Percentiles rank a stretch among this genome's conserved stretches.
Conservation (phyloP, 1,140 invertebrate species). For the Drosophila oshimai region DNA sequence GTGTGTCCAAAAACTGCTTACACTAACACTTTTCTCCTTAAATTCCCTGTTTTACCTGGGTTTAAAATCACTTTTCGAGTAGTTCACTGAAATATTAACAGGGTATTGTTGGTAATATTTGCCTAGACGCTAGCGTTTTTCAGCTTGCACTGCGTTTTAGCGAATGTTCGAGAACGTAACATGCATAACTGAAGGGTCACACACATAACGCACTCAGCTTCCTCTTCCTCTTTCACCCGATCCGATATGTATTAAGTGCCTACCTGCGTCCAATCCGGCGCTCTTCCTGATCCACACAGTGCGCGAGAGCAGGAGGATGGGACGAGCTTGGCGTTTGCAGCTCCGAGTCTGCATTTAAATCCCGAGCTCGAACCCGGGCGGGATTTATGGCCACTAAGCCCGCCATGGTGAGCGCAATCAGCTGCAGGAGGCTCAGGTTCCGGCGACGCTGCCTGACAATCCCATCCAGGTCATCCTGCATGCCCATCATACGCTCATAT, state of each 20-base stretch:
- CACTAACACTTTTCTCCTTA: background rate
- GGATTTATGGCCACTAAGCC: slow-evolving; percentile 35
- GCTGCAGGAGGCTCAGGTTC: slow-evolving; percentile 51
- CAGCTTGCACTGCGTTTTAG: slow-evolving; percentile 14
- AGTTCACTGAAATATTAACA: slow-evolving; percentile 15
- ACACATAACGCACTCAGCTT: slow-evolving; percentile 18
- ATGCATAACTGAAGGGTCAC: slow-evolving; percentile 15
- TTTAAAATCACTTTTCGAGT: background rate
- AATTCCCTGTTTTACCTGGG: background rate
- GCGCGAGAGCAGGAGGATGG: slow-evolving; percentile 46
- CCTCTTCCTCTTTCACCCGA: slow-evolving; percentile 10
- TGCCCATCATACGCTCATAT: slow-evolving; percentile 66
- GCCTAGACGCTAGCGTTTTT: slow-evolving; percentile 2
- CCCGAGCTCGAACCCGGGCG: slow-evolving; percentile 1
- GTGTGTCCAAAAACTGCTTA: no score
- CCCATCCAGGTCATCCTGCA: slow-evolving; percentile 61
- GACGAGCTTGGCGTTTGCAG: slow-evolving; percentile 9
- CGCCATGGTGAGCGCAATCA: slow-evolving; percentile 65
- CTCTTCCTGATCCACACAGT: slow-evolving; percentile 65
- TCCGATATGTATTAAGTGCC: background rate
- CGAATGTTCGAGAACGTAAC: slow-evolving; percentile 52
- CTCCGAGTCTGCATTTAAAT: slow-evolving; percentile 11
- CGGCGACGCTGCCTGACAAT: slow-evolving; percentile 42
- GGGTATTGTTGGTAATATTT: slow-evolving; percentile 6
- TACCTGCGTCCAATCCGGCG: slow-evolving; percentile 73